phyloP scores from a whole-genome alignment of 2,113 vertebrate species.

The Paramisgurnus dabryanus region DNA sequence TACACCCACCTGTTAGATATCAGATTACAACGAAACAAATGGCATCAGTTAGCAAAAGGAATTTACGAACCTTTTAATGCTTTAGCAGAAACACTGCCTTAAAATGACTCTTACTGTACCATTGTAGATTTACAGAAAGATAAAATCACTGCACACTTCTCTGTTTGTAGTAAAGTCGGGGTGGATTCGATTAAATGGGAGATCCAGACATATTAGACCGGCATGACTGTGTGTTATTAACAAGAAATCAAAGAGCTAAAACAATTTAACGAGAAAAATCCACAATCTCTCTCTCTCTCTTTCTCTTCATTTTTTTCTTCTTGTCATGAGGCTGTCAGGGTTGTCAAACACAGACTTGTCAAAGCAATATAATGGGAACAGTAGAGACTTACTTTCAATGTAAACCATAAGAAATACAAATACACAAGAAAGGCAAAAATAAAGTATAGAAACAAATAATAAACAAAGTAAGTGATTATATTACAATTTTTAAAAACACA shows the following conservation, averaged over 20 bases:
- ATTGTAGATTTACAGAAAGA: not conserved
- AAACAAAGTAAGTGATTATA: too few species aligned
- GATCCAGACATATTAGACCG: slow-evolving; percentile 35
- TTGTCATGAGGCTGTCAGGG: not conserved
- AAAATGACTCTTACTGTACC: slow-evolving; percentile 33
- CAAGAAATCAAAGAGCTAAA: slow-evolving; percentile 38
- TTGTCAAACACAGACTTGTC: not conserved
- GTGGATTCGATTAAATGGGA: slow-evolving; percentile 11
- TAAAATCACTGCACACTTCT: slow-evolving; percentile 2
- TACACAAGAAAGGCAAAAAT: not conserved
- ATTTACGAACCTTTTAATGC: slow-evolving; percentile 31
- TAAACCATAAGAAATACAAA: too few species aligned
- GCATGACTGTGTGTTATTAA: slow-evolving; percentile 51
- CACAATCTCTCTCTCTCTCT: slow-evolving; percentile 8
- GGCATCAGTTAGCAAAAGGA: slow-evolving; percentile 31
- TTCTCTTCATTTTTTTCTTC: not conserved
- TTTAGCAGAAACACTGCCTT: slow-evolving; percentile 32
- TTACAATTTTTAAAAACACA: too few species aligned
- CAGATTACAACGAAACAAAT: slow-evolving; percentile 38
- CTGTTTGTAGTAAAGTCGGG: not conserved
- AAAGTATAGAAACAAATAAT: not conserved
- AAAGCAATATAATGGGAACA: not conserved
- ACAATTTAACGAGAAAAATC: slow-evolving; percentile 48
- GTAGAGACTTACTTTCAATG: not conserved
- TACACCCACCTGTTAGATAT: slow-evolving; percentile 50